Evolutionary conservation across 2,797 vertebrate species (phyloP), one percentile per base, ranked within the genome.

Genomic region (Saxicola maurus): DNA sequence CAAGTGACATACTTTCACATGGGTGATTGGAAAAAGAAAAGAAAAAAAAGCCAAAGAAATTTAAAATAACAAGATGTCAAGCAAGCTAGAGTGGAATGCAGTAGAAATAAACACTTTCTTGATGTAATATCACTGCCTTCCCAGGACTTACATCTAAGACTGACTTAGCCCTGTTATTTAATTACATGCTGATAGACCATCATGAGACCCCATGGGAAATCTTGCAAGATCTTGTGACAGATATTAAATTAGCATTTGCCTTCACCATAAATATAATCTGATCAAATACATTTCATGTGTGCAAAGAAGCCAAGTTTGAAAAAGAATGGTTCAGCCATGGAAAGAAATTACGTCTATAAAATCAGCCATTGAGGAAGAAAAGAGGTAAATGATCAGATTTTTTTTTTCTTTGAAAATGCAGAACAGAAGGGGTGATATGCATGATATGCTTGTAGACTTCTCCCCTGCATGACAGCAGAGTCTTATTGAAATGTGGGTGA

Each of bases 161-260:
- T 80, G 37, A 42, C 62, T 89, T 90, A 69, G 85, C 31, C 56
- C 71, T 78, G 57, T 86, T 83, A 79, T 93, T 94, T 92, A 93
- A 93, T 93, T 93, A 87, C 67, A 35, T 40, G 64, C 57, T 94
- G 80, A 86, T 82, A 67, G 28, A 82, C 9, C 20, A 91, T 89
- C 74, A 79, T 79, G 28, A 92, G 74, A 89, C 23, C 90, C 71
- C 77, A 42, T 17, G 71, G 85, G 89, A 96, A 94, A 94, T 91
- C 80, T 89, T 87, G 66, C 42, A 92, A 93, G 82, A 76, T 73
- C 67, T 87, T 89, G 35, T 92, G 86, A 93, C 67, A 91, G 67
- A 80, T 86, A 92, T 86, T 89, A 94, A 92, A 96, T 92, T 86
- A 94, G 31, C 64, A 59, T 91, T 91, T 92, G 62, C 64, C 67